Percentiles rank a stretch among this genome's conserved stretches.
Evolutionary conservation across 2,888 invertebrate genomes (phyloP).

Genomic region (Pogonocherus hispidulus): DNA sequence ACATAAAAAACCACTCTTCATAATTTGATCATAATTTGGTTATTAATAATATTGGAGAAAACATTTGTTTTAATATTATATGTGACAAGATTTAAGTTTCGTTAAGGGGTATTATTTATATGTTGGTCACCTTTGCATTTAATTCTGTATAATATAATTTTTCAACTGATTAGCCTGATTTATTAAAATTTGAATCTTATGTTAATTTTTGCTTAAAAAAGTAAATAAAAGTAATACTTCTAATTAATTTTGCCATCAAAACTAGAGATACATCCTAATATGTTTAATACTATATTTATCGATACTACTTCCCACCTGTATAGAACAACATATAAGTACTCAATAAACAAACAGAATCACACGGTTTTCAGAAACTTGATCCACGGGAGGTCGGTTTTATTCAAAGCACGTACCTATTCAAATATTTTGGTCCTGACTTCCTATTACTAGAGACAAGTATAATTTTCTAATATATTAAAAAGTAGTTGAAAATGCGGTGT

Average conservation of each 20-base stretch:
- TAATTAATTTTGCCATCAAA: background rate
- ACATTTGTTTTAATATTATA: too few relatives aligned
- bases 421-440: slow-evolving; percentile 10
- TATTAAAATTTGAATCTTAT: background rate
- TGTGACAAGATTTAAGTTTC: too few relatives aligned
- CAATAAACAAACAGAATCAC: background rate
- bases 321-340: background rate
- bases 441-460: slow-evolving; percentile 8
- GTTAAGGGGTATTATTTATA: background rate
- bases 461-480: slow-evolving; percentile 28
- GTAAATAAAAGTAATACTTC: background rate
- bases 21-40: too few relatives aligned
- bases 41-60: too few relatives aligned
- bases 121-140: background rate
- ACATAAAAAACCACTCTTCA: too few relatives aligned
- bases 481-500: slow-evolving; percentile 42
- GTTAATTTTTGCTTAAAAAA: background rate
- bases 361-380: background rate
- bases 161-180: background rate
- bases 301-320: background rate
- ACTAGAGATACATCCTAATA: background rate
- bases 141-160: background rate
- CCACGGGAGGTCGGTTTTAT: background rate
- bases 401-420: slow-evolving; percentile 27
- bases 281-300: background rate